phyloP scores from a whole-genome alignment of 2,113 vertebrate species.

The Indicator indicator region DNA sequence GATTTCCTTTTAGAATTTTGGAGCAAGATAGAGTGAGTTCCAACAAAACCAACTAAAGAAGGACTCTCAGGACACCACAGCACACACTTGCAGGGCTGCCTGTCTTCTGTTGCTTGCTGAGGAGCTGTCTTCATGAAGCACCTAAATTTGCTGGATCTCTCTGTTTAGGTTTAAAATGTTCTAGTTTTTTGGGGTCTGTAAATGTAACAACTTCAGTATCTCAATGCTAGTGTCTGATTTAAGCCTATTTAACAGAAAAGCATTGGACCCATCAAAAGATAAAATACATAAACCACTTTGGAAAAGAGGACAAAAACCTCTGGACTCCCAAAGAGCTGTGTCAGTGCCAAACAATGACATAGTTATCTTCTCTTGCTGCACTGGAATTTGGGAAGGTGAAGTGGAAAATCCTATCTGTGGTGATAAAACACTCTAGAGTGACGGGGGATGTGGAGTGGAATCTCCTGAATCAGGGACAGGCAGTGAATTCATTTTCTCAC shows the following conservation, averaged over 20 bases:
- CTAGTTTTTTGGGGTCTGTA: neutral
- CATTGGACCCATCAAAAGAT: neutral
- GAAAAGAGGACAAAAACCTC: neutral
- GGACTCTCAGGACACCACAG: neutral
- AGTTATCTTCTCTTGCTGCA: neutral
- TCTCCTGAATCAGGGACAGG: neutral
- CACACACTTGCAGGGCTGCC: neutral
- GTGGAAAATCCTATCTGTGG: neutral
- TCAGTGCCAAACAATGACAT: neutral
- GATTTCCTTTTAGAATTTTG: neutral
- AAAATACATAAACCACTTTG: neutral
- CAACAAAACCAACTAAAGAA: neutral
- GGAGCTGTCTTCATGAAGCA: neutral
- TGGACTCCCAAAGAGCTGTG: neutral
- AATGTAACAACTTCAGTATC: neutral
- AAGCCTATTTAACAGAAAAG: neutral
- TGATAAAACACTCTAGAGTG: neutral
- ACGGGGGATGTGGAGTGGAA: neutral
- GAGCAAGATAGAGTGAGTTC: neutral
- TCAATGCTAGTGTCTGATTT: neutral
- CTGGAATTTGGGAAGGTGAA: neutral
- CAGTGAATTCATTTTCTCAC: neutral
- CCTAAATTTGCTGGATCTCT: neutral
- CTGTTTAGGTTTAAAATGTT: neutral
- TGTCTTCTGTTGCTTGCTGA: neutral